These are phyloP conservation scores for Conopomorpha cramerella DNA, from an alignment of 1,140 invertebrate species.

Conservation along the genomic window DNA sequence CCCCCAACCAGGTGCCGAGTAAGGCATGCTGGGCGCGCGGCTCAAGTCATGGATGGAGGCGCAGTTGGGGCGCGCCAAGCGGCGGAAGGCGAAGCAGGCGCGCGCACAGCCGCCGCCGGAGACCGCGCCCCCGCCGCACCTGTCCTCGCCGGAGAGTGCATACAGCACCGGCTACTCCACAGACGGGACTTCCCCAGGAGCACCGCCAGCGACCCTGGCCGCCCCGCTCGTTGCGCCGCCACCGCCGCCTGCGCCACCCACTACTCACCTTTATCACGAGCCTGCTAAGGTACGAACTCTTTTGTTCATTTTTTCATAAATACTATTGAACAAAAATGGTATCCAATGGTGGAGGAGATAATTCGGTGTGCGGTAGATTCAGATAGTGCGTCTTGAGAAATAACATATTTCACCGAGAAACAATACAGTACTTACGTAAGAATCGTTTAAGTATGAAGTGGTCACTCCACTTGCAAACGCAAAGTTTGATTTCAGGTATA, in stretches of 20 bases:
- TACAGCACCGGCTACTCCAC: conserved; percentile 83
- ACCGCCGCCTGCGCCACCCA: conserved; percentile 47
- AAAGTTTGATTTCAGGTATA: too few relatives aligned
- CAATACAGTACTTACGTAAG: too few relatives aligned
- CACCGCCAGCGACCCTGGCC: conserved; percentile 61
- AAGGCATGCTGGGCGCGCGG: conserved; percentile 51
- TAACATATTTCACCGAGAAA: too few relatives aligned
- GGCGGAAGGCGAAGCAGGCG: conserved; percentile 45
- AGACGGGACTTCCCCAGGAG: conserved; percentile 76
- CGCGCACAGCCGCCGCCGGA: conserved; percentile 14
- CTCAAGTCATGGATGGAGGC: conserved; percentile 55
- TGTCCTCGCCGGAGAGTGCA: conserved; percentile 82
- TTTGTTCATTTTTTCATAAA: too few relatives aligned
- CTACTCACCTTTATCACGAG: conserved; percentile 44
- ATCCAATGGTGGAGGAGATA: too few relatives aligned
- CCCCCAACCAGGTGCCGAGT: conserved; percentile 41
- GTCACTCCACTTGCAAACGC: too few relatives aligned
- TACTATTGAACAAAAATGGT: too few relatives aligned
- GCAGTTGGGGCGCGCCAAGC: conserved; percentile 45
- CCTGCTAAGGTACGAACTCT: conserved; percentile 30
- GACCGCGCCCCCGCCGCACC: conserved; percentile 47
- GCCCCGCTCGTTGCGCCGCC: conserved; percentile 60
- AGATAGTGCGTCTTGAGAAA: too few relatives aligned
- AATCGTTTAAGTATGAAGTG: too few relatives aligned
- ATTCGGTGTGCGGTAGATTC: too few relatives aligned